These are phyloP conservation scores for Sebastes itinus DNA, from an alignment of 2,797 vertebrate genomes.

Conservation along the genomic window DNA sequence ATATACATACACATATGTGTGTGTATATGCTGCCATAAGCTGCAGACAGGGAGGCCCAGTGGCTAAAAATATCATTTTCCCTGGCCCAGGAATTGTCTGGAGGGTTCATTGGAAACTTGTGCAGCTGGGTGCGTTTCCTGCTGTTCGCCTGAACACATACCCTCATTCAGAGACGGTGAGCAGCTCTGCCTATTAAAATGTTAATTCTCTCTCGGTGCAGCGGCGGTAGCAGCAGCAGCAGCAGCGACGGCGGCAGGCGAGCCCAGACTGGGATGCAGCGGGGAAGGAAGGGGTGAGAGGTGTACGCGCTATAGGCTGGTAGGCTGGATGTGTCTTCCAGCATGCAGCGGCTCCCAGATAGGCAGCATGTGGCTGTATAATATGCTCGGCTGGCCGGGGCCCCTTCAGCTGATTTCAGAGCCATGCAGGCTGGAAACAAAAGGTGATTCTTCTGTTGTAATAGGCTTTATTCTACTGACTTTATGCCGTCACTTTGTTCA, in stretches of 20 bases:
- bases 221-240: conserved; percentile 33
- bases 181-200: conserved; percentile 88
- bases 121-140: conserved; percentile 82
- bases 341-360: conserved; percentile 56
- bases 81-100: conserved; percentile 77
- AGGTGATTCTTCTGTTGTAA: conserved; percentile 42
- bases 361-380: conserved; percentile 65
- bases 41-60: conserved; percentile 39
- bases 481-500: not conserved
- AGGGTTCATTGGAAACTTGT: conserved; percentile 83
- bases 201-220: conserved; percentile 84
- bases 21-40: conserved; percentile 23
- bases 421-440: conserved; percentile 50
- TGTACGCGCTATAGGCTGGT: conserved; percentile 53
- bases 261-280: conserved; percentile 71
- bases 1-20: not conserved
- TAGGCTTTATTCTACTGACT: conserved; percentile 6
- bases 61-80: conserved; percentile 75
- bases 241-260: conserved; percentile 57
- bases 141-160: conserved; percentile 84
- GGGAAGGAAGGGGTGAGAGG: conserved; percentile 64
- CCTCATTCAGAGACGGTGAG: conserved; percentile 81
- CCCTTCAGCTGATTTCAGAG: conserved; percentile 48
- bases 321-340: conserved; percentile 70
- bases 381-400: conserved; percentile 24